Evolutionary conservation across 2,113 vertebrate species (phyloP).

Genomic region (Sturnus vulgaris): DNA sequence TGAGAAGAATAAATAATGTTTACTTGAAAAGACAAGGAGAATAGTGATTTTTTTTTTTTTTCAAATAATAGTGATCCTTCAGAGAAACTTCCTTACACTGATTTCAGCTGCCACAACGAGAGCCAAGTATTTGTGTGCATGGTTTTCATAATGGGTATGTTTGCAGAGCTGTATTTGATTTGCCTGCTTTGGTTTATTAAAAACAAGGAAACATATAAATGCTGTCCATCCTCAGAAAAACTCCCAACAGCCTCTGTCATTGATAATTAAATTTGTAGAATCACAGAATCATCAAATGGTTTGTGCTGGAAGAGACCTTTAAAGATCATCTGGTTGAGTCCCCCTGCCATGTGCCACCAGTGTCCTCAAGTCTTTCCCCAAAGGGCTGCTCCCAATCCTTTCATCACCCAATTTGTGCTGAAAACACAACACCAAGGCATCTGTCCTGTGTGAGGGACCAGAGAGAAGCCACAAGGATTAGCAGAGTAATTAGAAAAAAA

Average conservation of each 20-base stretch:
- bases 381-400: neutral
- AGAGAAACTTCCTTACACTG: neutral
- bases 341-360: fast-evolving
- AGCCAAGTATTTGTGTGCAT: neutral
- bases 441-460: neutral
- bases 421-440: neutral
- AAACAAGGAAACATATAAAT: neutral
- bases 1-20: neutral
- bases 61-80: neutral
- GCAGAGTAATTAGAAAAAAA: neutral
- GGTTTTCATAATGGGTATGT: neutral
- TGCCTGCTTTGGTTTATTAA: neutral
- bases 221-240: neutral
- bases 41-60: neutral
- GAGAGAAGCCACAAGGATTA: neutral
- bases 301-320: neutral
- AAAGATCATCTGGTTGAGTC: neutral
- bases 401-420: neutral
- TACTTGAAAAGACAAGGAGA: neutral
- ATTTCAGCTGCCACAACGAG: neutral
- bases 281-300: neutral
- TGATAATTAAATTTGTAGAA: neutral
- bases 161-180: neutral
- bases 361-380: neutral
- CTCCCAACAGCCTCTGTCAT: neutral